These are phyloP conservation scores for Tenthredo scrophulariae DNA, from an alignment of 2,888 invertebrate species.

Conservation along the genomic window DNA sequence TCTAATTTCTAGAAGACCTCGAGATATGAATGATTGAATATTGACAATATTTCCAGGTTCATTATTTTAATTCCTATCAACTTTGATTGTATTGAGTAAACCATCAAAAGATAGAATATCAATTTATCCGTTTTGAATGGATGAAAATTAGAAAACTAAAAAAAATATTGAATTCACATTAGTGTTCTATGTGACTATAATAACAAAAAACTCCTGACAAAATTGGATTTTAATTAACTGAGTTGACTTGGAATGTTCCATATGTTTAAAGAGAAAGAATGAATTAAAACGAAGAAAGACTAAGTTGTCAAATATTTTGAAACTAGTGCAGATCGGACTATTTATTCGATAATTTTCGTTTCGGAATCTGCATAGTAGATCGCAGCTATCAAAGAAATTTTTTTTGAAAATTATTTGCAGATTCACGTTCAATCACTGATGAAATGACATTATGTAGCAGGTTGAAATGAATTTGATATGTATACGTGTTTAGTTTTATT, in stretches of 20 bases:
- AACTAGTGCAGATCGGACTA: neutral
- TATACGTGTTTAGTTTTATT: constrained; percentile 53
- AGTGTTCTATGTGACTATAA: no score
- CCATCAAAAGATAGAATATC: neutral
- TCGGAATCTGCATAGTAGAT: neutral
- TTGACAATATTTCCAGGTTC: neutral
- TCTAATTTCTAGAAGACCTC: neutral
- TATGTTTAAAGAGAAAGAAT: neutral
- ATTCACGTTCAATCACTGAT: neutral
- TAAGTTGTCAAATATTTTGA: neutral
- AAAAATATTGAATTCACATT: no score
- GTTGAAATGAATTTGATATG: neutral
- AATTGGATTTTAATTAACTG: neutral
- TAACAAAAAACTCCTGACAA: neutral
- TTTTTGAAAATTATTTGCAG: neutral
- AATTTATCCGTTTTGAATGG: neutral
- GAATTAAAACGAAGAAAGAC: neutral
- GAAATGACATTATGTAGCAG: neutral
- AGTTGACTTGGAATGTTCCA: neutral
- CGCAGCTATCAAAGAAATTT: neutral
- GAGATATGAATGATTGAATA: neutral
- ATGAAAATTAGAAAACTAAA: neutral
- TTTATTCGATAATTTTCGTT: neutral
- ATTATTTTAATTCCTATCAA: neutral
- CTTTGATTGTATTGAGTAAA: no score